Evolutionary conservation across 2,797 vertebrate species (phyloP), one percentile per base, ranked within the genome.

Genomic region (Sebastes umbrosus): DNA sequence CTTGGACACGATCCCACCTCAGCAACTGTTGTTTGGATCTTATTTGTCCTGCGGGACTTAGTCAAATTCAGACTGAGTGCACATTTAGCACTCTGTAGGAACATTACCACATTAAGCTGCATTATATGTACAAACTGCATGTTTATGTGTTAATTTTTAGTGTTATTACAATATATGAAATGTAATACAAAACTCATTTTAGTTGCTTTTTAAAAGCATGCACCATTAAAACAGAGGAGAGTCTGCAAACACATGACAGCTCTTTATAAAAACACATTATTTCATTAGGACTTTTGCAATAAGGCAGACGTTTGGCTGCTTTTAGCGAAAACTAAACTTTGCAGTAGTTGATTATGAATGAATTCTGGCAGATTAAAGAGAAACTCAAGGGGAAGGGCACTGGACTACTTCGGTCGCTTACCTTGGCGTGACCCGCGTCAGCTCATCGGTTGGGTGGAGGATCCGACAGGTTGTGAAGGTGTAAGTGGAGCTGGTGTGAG

Each of bases 401-500:
- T 18, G 1, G 43, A 20, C 4, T 9, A 58, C 22, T 9, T 20
- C 20, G 43, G 62, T 11, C 2, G 39, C 93, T 95, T 92, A 99
- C 99, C 98, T 99, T 84, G 98, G 97, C 0, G 98, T 99, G 91
- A 99, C 98, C 84, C 96, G 94, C 0, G 99, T 99, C 92, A 96
- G 97, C 73, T 99, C 98, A 43, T 99, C 98, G 0, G 98, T 98
- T 22, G 98, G 99, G 88, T 99, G 98, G 85, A 99, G 96, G 93
- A 99, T 99, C 77, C 97, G 97, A 82, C 99, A 99, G 80, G 98
- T 99, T 73, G 98, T 99, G 89, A 99, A 99, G 87, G 99, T 99
- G 95, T 98, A 99, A 73, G 98, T 99, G 62, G 98, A 99, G 95
- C 97, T 99, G 93, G 99, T 99, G 95, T 99, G 97, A 84, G 97